Percentiles rank a stretch among this genome's conserved stretches.
Conservation (phyloP, 2,797 vertebrate species). For the Oryzias dopingdopingensis region DNA sequence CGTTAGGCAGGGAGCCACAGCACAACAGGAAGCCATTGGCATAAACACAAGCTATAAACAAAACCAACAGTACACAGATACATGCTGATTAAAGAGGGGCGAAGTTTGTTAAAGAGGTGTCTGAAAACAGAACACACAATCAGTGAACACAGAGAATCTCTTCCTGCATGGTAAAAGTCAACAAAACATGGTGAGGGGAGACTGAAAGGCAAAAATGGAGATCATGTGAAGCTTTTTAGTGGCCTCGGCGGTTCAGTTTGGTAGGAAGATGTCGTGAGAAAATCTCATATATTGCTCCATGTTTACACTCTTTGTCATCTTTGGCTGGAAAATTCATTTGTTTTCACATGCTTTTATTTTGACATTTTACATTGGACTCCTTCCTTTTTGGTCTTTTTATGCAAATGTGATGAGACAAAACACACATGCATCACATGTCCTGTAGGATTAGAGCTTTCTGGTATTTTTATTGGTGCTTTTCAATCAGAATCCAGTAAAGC, state of each 20-base stretch:
- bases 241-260: constrained; percentile 2
- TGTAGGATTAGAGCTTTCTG: too few relatives aligned
- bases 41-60: constrained; percentile 69
- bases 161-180: constrained; percentile 35
- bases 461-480: too few relatives aligned
- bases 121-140: constrained; percentile 47
- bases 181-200: constrained; percentile 47
- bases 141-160: constrained; percentile 48
- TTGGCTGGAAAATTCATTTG: constrained; percentile 14
- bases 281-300: constrained; percentile 19
- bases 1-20: constrained; percentile 30
- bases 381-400: background rate
- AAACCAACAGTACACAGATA: constrained; percentile 38
- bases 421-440: too few relatives aligned
- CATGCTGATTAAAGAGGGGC: constrained; percentile 61
- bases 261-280: constrained; percentile 12
- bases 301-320: constrained; percentile 14
- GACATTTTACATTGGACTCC: constrained; percentile 12
- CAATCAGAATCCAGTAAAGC: too few relatives aligned
- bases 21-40: constrained; percentile 63
- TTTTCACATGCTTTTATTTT: constrained; percentile 29
- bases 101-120: constrained; percentile 60
- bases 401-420: too few relatives aligned
- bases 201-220: constrained; percentile 8
- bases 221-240: constrained; percentile 14